These are phyloP conservation scores for Ernsta delagoae DNA, from an alignment of 2,888 invertebrate species.

Conservation along the genomic window DNA sequence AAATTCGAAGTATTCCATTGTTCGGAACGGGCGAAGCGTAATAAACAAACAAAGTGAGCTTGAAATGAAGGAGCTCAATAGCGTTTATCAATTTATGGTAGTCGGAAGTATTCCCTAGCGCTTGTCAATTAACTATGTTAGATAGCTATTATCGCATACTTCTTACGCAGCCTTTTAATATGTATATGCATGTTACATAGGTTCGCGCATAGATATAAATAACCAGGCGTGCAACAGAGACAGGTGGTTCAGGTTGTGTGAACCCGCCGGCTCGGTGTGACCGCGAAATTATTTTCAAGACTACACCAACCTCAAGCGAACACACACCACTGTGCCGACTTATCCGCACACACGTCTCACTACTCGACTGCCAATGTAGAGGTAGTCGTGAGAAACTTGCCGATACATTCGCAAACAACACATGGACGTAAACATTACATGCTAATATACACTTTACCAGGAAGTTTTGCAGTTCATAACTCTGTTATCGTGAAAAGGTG, in stretches of 20 bases:
- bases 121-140: slow-evolving; percentile 51
- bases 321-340: slow-evolving; percentile 53
- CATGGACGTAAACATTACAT: slow-evolving; percentile 44
- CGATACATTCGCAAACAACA: slow-evolving; percentile 56
- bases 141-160: slow-evolving; percentile 55
- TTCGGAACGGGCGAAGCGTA: not conserved
- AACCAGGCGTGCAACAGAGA: slow-evolving; percentile 81
- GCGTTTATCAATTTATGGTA: slow-evolving; percentile 37
- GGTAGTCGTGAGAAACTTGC: slow-evolving; percentile 83
- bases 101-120: slow-evolving; percentile 38
- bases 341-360: slow-evolving; percentile 74
- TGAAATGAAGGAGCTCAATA: slow-evolving; percentile 24
- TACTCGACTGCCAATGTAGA: slow-evolving; percentile 70
- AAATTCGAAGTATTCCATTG: slow-evolving; percentile 28
- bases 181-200: slow-evolving; percentile 67
- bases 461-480: slow-evolving; percentile 47
- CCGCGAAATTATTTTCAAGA: slow-evolving; percentile 86
- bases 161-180: slow-evolving; percentile 44
- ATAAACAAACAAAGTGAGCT: slow-evolving; percentile 14
- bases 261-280: slow-evolving; percentile 80
- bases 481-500: slow-evolving; percentile 54
- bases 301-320: slow-evolving; percentile 78
- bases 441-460: slow-evolving; percentile 57
- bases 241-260: slow-evolving; percentile 82
- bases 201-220: slow-evolving; percentile 80